Percentiles rank a stretch among this genome's conserved stretches.
These are phyloP conservation scores for Epistrophe grossulariae DNA, from an alignment of 2,888 invertebrate genomes.

Conservation along the genomic window DNA sequence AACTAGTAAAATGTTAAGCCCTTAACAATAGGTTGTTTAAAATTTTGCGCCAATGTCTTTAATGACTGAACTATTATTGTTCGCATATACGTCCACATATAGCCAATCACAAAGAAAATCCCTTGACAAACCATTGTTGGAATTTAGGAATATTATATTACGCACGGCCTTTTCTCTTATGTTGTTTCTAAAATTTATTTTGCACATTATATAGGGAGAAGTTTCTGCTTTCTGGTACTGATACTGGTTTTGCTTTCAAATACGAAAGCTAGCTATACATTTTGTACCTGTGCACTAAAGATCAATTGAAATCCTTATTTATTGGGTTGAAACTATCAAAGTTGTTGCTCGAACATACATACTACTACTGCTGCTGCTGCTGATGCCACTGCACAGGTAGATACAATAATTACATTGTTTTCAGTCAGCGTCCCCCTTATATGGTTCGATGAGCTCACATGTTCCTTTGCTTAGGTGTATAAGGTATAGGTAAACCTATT, in stretches of 20 bases:
- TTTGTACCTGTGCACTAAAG: conserved; percentile 70
- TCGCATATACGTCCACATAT: background rate
- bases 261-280: conserved; percentile 16
- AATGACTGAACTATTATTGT: no score
- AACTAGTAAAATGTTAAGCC: no score
- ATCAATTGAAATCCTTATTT: conserved; percentile 73
- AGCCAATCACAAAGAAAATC: conserved; percentile 25
- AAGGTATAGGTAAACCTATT: conserved; percentile 28
- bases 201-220: conserved; percentile 39
- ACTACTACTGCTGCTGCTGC: background rate
- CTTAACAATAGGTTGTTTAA: no score
- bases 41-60: no score
- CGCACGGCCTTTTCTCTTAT: conserved; percentile 22
- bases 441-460: conserved; percentile 40
- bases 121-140: conserved; percentile 6
- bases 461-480: conserved; percentile 13
- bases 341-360: background rate
- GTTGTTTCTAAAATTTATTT: conserved; percentile 50
- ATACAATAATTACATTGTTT: conserved; percentile 46
- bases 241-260: conserved; percentile 2
- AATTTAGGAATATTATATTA: background rate
- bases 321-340: conserved; percentile 62
- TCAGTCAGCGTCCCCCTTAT: conserved; percentile 35
- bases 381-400: conserved; percentile 16
- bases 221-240: background rate